Evolutionary conservation across 2,888 invertebrate species (phyloP), one percentile per base, ranked within the genome.

Genomic region (Eurois occulta): DNA sequence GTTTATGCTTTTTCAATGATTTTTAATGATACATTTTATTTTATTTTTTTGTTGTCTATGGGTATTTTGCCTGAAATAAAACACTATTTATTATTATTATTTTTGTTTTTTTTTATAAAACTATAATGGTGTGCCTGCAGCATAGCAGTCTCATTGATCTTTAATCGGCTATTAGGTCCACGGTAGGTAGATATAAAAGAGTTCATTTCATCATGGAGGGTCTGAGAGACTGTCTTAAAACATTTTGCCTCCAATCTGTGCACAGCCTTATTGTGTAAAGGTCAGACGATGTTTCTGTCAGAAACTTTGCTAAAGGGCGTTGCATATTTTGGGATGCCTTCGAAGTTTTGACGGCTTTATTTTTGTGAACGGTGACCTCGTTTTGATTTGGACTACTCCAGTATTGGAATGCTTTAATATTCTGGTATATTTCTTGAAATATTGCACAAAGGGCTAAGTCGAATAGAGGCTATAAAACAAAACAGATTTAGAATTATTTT

Each of bases 281-380:
- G 46, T 79, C 46, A 46, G 35, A 28, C 35, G 13, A 67, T 55
- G n/a, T 38, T 72, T 58, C 64, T 32, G 21, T 58, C 24, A 48
- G 41, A 41, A 65, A 41, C 41, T 65, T 41, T 65, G 35, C n/a
- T 76, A 65, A 66, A 81, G 21, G 41, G 35, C 38, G 41, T 18
- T 58, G 55, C 24, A 32, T 78, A 78, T 72, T 81, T 81, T 72
- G 32, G 48, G 58, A 35, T 35, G 13, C 28, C 48, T 64, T n/a
- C 2, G 16, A 48, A 77, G 58, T 67, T 81, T 68, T 60, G 72
- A 69, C 68, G 32, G 41, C 72, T 72, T 43, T 58, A 62, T 75
- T 41, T 62, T 69, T 4, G 48, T 7, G 6, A 10, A 32, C 35
- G 21, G 28, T 41, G 21, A 11, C 28, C 11, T 75, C 24, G 62